Evolutionary conservation across 2,113 vertebrate species (phyloP).

Genomic region (Raja brachyura): DNA sequence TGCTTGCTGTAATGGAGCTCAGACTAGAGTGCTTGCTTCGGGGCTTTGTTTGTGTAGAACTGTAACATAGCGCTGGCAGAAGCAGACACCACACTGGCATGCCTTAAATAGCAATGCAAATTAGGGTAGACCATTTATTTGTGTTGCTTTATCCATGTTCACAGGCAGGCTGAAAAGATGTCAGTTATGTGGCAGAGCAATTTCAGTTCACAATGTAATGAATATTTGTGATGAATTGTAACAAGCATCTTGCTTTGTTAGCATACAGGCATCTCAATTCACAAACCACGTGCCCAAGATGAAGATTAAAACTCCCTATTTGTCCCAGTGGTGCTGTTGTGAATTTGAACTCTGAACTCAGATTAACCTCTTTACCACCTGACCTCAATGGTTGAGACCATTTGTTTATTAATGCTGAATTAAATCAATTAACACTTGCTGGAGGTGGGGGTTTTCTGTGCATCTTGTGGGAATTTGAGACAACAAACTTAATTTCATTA

Average conservation of each 20-base stretch:
- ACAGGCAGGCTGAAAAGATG: background rate
- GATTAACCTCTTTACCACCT: background rate
- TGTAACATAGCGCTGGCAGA: background rate
- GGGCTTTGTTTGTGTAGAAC: too few relatives aligned
- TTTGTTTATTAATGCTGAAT: background rate
- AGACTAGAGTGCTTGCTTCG: too few relatives aligned
- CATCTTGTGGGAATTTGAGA: background rate
- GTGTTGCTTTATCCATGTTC: background rate
- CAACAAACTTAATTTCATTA: background rate
- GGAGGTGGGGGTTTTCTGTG: background rate
- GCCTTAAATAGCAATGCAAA: background rate
- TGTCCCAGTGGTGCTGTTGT: background rate
- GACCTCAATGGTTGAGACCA: background rate
- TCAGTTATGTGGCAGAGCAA: background rate
- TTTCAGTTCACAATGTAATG: background rate
- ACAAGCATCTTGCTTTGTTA: background rate
- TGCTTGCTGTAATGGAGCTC: too few relatives aligned
- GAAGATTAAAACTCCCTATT: background rate
- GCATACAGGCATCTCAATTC: background rate
- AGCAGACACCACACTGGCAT: background rate
- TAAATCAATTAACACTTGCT: constrained; percentile 8
- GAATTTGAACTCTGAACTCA: background rate
- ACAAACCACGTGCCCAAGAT: background rate
- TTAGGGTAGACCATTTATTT: background rate
- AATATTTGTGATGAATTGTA: background rate